These are phyloP conservation scores for Sphaeramia orbicularis DNA, from an alignment of 2,797 vertebrate genomes.

Conservation along the genomic window DNA sequence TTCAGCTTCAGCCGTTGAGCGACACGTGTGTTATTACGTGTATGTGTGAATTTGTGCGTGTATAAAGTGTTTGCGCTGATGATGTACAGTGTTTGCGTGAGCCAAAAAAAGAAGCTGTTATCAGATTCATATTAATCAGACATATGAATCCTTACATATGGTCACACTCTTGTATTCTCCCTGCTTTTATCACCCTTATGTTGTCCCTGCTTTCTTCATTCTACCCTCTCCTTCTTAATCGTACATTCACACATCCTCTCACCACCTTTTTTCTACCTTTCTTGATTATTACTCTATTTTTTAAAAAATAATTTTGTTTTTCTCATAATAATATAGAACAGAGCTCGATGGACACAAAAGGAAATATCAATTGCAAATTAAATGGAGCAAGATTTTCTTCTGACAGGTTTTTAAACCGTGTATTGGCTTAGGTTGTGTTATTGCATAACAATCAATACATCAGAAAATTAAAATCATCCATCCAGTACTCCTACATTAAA, in stretches of 20 bases:
- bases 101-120: constrained; percentile 29
- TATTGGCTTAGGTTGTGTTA: too few relatives aligned
- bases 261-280: constrained; percentile 5
- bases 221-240: background rate
- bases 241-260: constrained; percentile 12
- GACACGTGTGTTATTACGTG: constrained; percentile 17
- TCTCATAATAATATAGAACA: constrained; percentile 4
- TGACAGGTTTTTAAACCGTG: background rate
- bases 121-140: constrained; percentile 42
- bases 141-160: constrained; percentile 26
- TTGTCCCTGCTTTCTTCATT: background rate
- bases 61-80: background rate
- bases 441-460: too few relatives aligned
- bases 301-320: constrained; percentile 4
- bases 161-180: background rate
- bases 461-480: too few relatives aligned
- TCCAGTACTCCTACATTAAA: too few relatives aligned
- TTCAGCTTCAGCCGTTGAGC: constrained; percentile 29
- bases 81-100: constrained; percentile 29
- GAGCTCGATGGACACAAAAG: background rate
- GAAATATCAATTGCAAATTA: background rate
- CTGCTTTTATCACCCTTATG: background rate
- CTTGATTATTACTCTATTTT: background rate
- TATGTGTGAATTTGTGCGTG: constrained; percentile 10
- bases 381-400: background rate